Base-by-base conservation (phyloP, 2,797 vertebrate genomes). In the Melopsittacus undulatus region DNA sequence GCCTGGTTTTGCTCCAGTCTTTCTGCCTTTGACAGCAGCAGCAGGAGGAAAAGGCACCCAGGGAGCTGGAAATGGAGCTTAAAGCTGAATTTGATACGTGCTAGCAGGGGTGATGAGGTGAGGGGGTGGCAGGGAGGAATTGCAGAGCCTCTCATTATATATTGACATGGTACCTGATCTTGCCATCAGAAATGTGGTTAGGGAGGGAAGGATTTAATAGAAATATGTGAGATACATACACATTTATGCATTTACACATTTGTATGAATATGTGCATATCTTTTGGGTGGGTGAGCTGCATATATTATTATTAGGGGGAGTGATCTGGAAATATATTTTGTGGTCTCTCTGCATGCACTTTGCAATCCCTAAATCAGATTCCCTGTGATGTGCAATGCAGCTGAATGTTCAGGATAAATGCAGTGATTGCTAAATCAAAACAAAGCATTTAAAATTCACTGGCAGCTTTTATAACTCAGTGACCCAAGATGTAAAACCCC, bases 371-470 rank as follows among this genome's bases (percentile, higher is more conserved):
- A 93, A 96, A 95, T 97, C 94, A 95, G 66, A 49, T 69, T 87
- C 75, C 24, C 16, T 29, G 59, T 7, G 72, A 30, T 38, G 61
- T 51, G 51, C 36, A 40, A 40, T 30, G 8, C 74, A 64, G 79
- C 52, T 84, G 90, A 94, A 70, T 75, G 81, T 68, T 72, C 6
- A 70, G 90, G 91, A 92, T 91, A 95, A 92, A 94, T 52, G 26
- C 76, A 68, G 61, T 43, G 75, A 89, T 92, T 90, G 96, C 91
- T 95, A 83, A 94, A 89, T 89, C 88, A 94, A 90, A 91, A 27
- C 26, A 8, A 13, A 88, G 62, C 38, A 5, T 76, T 96, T 89
- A 57, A 89, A 94, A 46, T 80, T 83, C 73, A 10, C 57, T 42
- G 68, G 40, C 92, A 69, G 69, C 63, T 92, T 95, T 96, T 90